Base-by-base conservation (phyloP, 2,797 vertebrate species). In the Darevskia nairensis region DNA sequence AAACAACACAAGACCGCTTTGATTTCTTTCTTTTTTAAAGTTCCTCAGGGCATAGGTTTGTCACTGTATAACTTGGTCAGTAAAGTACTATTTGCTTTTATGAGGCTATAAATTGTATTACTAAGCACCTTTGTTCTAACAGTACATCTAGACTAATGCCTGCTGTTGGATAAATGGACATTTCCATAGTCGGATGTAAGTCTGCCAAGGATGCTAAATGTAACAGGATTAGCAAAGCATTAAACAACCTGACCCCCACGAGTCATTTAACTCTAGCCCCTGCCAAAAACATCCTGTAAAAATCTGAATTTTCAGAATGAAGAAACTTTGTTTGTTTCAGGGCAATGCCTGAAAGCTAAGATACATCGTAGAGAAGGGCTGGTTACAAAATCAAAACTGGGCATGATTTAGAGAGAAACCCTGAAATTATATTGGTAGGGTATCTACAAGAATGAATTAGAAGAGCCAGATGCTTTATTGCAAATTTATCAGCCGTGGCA, bases 1-100 rank as follows among this genome's bases (percentile, higher is more conserved):
- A 91, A 93, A 91, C 6, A 74, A 72, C 81, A 91, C 85, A 91
- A 80, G 3, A 82, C 75, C 23, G 25, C 74, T 85, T 86, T 91
- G 85, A 66, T 89, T 89, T 88, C 55, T 44, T 50, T 64, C 35
- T 21, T 21, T 13, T 74, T 41, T 23, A 23, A 29, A 80, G 8
- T 0, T 32, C 83, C 59, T n/a, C 39, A 39, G 7, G 1, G 55
- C 88, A 91, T 50, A 87, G 2, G 61, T 29, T 27, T 8, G 23
- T 79, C 88, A 91, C 80, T 80, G 25, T 87, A 89, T 89, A 78
- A 93, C 82, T 32, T 35, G 75, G 29, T 74, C 87, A 82, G 23
- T 85, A 88, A 35, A 91, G 86, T 81, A 77, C 88, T 1, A 80
- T 13, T 41, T 32, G 84, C 10, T 91, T 50, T 83, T 81, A 87